These are phyloP conservation scores for Platycercus adscitus DNA, from an alignment of 2,113 vertebrate genomes.

Conservation along the genomic window DNA sequence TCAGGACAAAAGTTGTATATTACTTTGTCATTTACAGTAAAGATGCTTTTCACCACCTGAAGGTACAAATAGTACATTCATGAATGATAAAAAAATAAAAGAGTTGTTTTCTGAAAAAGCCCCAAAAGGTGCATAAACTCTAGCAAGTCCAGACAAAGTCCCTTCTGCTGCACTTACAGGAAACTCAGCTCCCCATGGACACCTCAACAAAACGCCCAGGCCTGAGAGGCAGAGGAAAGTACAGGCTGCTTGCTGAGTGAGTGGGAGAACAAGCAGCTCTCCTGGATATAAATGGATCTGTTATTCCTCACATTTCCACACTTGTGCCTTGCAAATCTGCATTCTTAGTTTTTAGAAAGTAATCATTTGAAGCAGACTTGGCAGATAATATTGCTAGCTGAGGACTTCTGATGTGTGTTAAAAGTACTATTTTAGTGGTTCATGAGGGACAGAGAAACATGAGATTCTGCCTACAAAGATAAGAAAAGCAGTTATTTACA, in stretches of 20 bases:
- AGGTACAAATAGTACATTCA: not conserved
- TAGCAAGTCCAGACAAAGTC: not conserved
- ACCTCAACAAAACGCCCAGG: not conserved
- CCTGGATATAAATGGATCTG: slow-evolving; percentile 12
- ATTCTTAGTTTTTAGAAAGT: not conserved
- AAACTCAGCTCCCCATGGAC: not conserved
- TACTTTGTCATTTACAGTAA: not conserved
- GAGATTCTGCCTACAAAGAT: not conserved
- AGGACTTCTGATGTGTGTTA: not conserved
- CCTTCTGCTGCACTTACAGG: not conserved
- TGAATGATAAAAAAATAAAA: not conserved
- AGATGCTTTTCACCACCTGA: not conserved
- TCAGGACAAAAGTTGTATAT: not conserved
- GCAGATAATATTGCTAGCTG: not conserved
- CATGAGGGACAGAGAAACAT: not conserved
- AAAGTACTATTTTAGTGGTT: not conserved
- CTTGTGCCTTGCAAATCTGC: not conserved
- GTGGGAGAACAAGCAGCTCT: not conserved
- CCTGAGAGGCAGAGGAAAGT: not conserved
- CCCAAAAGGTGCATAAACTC: not conserved
- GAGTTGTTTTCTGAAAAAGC: not conserved
- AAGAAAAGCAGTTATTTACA: not conserved
- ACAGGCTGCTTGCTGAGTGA: not conserved
- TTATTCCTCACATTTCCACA: slow-evolving; percentile 1
- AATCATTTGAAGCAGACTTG: not conserved